phyloP scores from a whole-genome alignment of 2,888 invertebrate species.

The Aleiodes testaceus region DNA sequence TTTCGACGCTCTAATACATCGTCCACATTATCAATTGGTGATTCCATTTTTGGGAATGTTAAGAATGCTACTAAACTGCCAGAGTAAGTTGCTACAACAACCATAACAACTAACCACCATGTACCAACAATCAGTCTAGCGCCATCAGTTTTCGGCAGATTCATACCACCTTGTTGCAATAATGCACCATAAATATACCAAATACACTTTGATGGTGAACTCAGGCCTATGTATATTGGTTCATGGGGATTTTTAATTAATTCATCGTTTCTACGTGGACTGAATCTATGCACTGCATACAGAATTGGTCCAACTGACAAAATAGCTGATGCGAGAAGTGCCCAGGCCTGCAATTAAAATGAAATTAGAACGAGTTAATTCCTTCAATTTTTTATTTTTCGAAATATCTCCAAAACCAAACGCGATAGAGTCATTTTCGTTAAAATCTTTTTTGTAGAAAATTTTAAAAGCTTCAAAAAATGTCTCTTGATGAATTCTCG shows the following conservation, averaged over 20 bases:
- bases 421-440: too few relatives aligned
- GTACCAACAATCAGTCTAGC: constrained; percentile 89
- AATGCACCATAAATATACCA: constrained; percentile 95
- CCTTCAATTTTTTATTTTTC: too few relatives aligned
- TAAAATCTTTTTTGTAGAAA: too few relatives aligned
- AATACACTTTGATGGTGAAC: constrained; percentile 79
- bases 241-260: constrained; percentile 5
- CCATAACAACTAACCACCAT: constrained; percentile 94
- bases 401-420: too few relatives aligned
- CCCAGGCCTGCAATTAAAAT: constrained; percentile 82
- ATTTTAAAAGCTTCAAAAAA: too few relatives aligned
- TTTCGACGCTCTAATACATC: constrained; percentile 78
- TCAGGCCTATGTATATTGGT: constrained; percentile 54
- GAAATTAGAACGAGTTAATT: too few relatives aligned
- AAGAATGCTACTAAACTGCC: constrained; percentile 94
- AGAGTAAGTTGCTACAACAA: constrained; percentile 92
- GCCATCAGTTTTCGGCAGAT: constrained; percentile 88
- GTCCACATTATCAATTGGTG: constrained; percentile 80
- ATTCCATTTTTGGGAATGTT: constrained; percentile 89
- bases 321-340: constrained; percentile 83
- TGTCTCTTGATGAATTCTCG: too few relatives aligned
- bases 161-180: constrained; percentile 93
- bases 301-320: constrained; percentile 85
- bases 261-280: constrained; percentile 74
- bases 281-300: constrained; percentile 81